Conservation (phyloP, 2,888 invertebrate genomes). For the Agelastica alni region DNA sequence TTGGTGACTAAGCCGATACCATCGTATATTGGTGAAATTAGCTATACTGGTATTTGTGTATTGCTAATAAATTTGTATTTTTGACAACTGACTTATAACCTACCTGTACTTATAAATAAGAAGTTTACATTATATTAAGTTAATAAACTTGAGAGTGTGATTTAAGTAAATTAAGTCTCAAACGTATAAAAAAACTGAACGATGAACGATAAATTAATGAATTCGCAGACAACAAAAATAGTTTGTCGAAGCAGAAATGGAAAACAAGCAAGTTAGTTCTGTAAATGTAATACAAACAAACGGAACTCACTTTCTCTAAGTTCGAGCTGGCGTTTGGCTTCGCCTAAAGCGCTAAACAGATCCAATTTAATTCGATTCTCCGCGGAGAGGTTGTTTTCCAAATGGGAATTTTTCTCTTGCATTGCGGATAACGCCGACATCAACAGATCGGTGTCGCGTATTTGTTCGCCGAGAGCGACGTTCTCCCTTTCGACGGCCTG, state of each 20-base stretch:
- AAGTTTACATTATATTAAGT: no score
- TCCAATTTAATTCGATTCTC: slow-evolving; percentile 98
- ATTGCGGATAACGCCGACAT: slow-evolving; percentile 79
- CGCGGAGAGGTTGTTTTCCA: slow-evolving; percentile 92
- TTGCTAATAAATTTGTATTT: no score
- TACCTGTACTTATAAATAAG: no score
- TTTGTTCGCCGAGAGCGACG: slow-evolving; percentile 49
- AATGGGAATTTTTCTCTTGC: slow-evolving; percentile 88
- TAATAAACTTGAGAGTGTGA: no score
- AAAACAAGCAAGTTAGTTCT: no score
- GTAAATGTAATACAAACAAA: neutral
- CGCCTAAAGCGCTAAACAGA: slow-evolving; percentile 95
- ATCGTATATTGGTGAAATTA: no score
- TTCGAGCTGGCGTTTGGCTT: slow-evolving; percentile 88
- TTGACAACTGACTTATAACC: no score
- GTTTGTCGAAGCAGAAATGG: neutral
- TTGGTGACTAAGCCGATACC: no score
- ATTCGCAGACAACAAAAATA: no score
- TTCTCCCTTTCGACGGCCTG: slow-evolving; percentile 63
- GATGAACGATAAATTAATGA: no score
- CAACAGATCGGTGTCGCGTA: slow-evolving; percentile 73
- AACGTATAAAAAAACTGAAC: slow-evolving; percentile 1
- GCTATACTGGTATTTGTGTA: no score
- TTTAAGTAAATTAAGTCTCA: no score
- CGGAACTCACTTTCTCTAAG: slow-evolving; percentile 81